phyloP scores from a whole-genome alignment of 2,113 vertebrate genomes.

The Ictidomys tridecemlineatus region DNA sequence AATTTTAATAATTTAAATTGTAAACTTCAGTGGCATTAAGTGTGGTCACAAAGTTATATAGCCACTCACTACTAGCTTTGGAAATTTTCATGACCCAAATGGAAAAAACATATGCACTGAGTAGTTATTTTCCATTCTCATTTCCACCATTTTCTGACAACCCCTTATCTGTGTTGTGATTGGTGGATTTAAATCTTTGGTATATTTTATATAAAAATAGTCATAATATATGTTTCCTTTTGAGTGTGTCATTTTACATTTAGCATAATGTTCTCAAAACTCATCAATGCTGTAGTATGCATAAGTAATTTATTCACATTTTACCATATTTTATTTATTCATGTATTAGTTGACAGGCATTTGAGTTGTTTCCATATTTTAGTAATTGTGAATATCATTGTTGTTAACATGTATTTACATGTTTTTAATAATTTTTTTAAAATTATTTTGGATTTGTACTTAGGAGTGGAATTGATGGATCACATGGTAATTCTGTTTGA shows the following conservation, averaged over 20 bases:
- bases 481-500: slow-evolving; percentile 16
- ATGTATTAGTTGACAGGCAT: background rate
- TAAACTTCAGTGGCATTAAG: background rate
- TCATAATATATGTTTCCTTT: background rate
- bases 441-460: background rate
- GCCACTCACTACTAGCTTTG: background rate
- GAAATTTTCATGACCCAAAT: background rate
- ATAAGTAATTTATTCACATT: background rate
- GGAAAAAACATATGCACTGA: background rate
- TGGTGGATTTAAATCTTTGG: background rate
- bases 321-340: background rate
- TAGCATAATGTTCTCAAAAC: background rate
- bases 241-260: background rate
- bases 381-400: background rate
- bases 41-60: background rate
- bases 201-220: background rate
- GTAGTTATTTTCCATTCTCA: background rate
- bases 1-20: background rate
- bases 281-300: too few species aligned
- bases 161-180: background rate
- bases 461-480: slow-evolving; percentile 4
- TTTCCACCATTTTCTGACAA: background rate
- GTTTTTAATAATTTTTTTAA: background rate
- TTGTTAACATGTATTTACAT: background rate
- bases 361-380: background rate